Evolutionary conservation across 2,888 invertebrate species (phyloP), one percentile per base, ranked within the genome.

Genomic region (Apodemia mormo): DNA sequence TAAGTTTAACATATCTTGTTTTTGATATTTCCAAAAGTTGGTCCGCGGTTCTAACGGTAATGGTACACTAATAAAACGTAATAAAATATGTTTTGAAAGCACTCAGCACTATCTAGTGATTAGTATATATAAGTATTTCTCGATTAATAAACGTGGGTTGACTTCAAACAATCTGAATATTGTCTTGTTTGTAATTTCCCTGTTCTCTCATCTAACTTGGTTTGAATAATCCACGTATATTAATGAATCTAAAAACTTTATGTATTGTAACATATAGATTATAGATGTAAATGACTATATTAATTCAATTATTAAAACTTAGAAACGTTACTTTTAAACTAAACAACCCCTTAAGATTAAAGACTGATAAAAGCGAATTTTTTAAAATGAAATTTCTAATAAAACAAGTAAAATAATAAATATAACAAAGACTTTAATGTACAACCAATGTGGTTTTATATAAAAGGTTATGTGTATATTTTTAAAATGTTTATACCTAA

Each of bases 291-390:
- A 52, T 49, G n/a, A 37, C 43, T 22, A 22, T 65, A 52, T 52
- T 45, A 40, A 40, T 65, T 68, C 65, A 49, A 14, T 49, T 43
- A 37, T 12, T 52, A 65, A 30, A 14, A 69, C 69, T 72, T 72
- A 66, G 68, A 72, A 67, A 74, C 69, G 72, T 70, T 76, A 33
- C 61, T 73, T 73, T 74, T 71, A 70, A 75, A 73, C 73, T 75
- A 73, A 76, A 76, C 74, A 77, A 78, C 75, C 77, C 79, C 76
- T 79, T 76, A 79, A 78, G 77, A 77, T 79, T 82, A 86, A 90
- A 91, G 90, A 91, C 90, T 91, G 90, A 91, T 86, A 84, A 87
- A 89, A 90, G 88, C 90, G 90, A 91, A 90, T 91, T 91, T 82
- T 72, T 80, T 82, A 79, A 80, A 78, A 75, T 72, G 72, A 77